Evolutionary conservation across 2,797 vertebrate genomes (phyloP), one percentile per base, ranked within the genome.

Genomic region (Salarias fasciatus): DNA sequence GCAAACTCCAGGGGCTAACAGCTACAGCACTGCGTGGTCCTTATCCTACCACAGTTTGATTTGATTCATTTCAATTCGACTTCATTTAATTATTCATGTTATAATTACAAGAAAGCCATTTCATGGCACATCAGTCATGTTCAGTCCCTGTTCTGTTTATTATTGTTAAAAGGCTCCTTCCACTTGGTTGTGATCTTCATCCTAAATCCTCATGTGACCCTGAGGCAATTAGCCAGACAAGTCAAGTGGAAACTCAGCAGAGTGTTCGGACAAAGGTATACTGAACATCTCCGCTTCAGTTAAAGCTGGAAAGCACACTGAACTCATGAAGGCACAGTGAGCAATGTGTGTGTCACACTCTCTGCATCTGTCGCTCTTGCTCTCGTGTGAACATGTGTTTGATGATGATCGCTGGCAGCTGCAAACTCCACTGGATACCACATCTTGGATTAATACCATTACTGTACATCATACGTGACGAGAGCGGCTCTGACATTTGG

Each of bases 181-280:
- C 8, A 10, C 9, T 35, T 11, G 6, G 40, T 30, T 38, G 8
- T 49, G 50, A 67, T 65, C 42, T 63, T 54, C 13, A 12, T 56
- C 69, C 53, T 36, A 63, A 62, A 64, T 70, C 53, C 60, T 75
- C 59, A 70, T 63, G 65, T 81, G 82, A 82, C 51, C 54, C 53
- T 43, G 35, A 58, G 37, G 49, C 76, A 59, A 80, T 71, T 50
- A 76, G 30, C 52, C 53, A 47, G 60, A 75, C 48, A 3, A 63
- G 72, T 80, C 42, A 41, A 67, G 74, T 47, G 67, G 72, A 80
- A 83, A 71, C 46, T 68, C 58, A 70, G 68, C 29, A 15, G 56
- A 79, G 63, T 41, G 11, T 45, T 24, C 3, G 18, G 18, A 24
- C 12, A 14, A 36, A 47, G 53, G 51, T 53, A n/a, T n/a, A 73